A percentile compares a stretch with the other conserved stretches of the same genome.
These are phyloP conservation scores for Molossus alvarezi DNA, from an alignment of 2,797 vertebrate genomes.

Conservation along the genomic window DNA sequence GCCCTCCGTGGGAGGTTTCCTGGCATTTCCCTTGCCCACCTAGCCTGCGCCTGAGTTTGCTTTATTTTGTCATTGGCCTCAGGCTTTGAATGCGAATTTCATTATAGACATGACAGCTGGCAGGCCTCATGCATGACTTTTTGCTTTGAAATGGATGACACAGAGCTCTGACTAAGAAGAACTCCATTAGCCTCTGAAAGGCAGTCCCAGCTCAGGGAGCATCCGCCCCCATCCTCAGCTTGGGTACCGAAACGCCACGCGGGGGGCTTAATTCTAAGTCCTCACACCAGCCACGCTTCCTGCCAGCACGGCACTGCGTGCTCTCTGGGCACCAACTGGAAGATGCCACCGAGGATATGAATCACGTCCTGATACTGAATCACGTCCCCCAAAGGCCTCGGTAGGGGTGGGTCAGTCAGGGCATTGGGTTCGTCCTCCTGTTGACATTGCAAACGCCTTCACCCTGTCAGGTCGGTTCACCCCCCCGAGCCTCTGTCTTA, in stretches of 20 bases:
- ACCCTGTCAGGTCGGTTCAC: fast-evolving
- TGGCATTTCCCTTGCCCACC: conserved; percentile 58
- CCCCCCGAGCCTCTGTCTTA: background rate
- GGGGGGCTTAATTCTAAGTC: background rate
- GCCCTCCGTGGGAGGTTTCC: conserved; percentile 79
- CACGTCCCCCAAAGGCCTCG: background rate
- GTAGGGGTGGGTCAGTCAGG: background rate
- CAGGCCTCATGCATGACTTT: background rate
- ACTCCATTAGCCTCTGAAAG: background rate
- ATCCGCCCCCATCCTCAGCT: fast-evolving
- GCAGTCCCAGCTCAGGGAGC: background rate
- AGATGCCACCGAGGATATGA: background rate
- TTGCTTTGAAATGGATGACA: background rate
- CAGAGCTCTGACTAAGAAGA: background rate
- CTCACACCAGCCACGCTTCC: background rate
- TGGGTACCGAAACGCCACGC: fast-evolving
- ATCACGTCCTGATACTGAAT: background rate
- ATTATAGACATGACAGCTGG: conserved; percentile 61
- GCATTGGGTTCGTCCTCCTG: background rate
- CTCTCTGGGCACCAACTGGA: background rate
- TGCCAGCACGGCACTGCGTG: too few relatives aligned
- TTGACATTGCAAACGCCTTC: background rate
- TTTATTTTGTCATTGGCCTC: conserved; percentile 46
- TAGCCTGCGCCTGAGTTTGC: conserved; percentile 31
- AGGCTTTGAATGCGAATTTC: conserved; percentile 62